phyloP scores from a whole-genome alignment of 2,888 invertebrate genomes.

The Syrista parreyssii region DNA sequence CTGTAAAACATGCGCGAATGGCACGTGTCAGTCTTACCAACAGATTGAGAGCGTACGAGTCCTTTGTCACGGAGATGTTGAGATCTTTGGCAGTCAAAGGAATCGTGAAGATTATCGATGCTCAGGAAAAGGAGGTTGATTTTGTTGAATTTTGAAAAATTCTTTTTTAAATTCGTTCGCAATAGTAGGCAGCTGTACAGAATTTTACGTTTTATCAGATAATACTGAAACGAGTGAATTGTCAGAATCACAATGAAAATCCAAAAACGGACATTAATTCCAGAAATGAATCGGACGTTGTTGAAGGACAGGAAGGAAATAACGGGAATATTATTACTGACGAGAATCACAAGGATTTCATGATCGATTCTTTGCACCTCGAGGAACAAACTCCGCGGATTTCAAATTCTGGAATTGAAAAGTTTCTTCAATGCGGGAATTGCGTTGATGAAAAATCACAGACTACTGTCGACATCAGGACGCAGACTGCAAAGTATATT shows the following conservation, averaged over 20 bases:
- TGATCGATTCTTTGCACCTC: not conserved
- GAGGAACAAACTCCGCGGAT: not conserved
- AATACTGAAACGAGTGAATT: not conserved
- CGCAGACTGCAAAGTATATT: not conserved
- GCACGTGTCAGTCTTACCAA: conserved; percentile 24
- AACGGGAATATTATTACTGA: not conserved
- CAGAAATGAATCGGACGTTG: not conserved
- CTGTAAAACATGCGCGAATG: conserved; percentile 24
- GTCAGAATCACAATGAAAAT: not conserved
- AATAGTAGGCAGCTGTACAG: not conserved
- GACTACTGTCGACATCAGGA: not conserved
- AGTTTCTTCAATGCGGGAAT: not conserved
- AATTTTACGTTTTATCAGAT: not conserved
- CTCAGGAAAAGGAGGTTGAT: conserved; percentile 28
- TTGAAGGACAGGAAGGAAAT: not conserved
- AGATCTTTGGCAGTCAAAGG: conserved; percentile 25
- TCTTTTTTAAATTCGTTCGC: no score
- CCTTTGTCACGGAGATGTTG: conserved; percentile 33
- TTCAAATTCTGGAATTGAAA: not conserved
- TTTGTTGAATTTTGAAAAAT: not conserved
- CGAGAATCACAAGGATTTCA: not conserved
- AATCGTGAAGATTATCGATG: conserved; percentile 30
- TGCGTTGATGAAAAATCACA: not conserved
- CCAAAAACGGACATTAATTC: not conserved
- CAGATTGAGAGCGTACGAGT: conserved; percentile 30